phyloP scores from a whole-genome alignment of 2,797 vertebrate genomes.

The Argya squamiceps region DNA sequence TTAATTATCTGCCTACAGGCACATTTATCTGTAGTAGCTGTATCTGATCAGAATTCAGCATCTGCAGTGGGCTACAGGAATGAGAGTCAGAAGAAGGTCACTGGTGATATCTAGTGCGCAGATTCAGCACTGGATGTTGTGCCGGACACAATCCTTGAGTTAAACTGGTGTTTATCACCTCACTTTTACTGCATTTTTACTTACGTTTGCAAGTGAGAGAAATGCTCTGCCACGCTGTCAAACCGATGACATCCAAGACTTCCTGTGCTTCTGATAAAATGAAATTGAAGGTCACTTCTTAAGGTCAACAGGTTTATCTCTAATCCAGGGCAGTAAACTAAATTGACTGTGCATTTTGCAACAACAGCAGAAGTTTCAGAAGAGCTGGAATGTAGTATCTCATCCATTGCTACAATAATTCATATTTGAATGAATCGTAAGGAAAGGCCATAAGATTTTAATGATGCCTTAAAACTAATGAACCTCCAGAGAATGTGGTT shows the following conservation, averaged over 20 bases:
- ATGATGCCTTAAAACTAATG: neutral
- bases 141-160: neutral
- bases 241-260: neutral
- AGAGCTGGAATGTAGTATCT: neutral
- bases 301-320: conserved; percentile 47
- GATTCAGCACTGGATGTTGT: neutral
- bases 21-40: neutral
- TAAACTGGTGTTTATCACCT: neutral
- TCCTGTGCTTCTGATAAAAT: conserved; percentile 19
- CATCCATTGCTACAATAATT: neutral
- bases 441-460: neutral
- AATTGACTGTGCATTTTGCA: conserved; percentile 44
- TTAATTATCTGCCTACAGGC: neutral
- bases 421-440: neutral
- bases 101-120: neutral
- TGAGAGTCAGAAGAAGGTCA: neutral
- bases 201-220: neutral
- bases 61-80: neutral
- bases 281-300: conserved; percentile 43
- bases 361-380: neutral
- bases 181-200: neutral
- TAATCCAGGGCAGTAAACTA: conserved; percentile 20
- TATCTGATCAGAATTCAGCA: neutral
- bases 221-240: neutral
- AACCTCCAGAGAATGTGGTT: neutral